Conservation (phyloP, 1,140 invertebrate genomes). For the Lepidurus packardi region DNA sequence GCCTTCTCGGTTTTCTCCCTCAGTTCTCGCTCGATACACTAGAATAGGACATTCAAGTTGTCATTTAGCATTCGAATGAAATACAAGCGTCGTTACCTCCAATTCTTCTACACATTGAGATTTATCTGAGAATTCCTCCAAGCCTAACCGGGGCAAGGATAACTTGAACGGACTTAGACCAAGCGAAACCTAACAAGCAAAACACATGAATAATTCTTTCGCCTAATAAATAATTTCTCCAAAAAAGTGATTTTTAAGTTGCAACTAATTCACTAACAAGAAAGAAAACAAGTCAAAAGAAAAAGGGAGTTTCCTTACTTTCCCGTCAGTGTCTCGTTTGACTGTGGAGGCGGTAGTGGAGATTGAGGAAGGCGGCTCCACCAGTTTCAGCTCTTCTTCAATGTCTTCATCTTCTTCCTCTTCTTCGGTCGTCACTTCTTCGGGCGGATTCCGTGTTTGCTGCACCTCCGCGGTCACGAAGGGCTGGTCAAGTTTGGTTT, state of each 20-base stretch:
- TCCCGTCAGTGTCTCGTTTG: conserved; percentile 27
- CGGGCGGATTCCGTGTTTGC: conserved; percentile 35
- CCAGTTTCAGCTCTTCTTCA: not conserved
- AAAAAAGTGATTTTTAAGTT: no score
- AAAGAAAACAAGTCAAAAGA: not conserved
- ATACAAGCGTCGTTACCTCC: conserved; percentile 48
- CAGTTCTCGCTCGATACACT: conserved; percentile 67
- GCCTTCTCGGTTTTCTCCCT: conserved; percentile 53
- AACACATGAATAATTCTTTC: no score
- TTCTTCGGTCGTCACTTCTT: conserved; percentile 10
- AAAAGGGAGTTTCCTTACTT: not conserved
- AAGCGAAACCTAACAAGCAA: not conserved
- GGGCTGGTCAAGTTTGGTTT: conserved; percentile 2
- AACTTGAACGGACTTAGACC: conserved; percentile 17
- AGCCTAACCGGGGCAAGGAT: conserved; percentile 42
- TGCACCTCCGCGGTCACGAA: conserved; percentile 35
- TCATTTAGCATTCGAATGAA: conserved; percentile 35
- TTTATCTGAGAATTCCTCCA: conserved; percentile 64
- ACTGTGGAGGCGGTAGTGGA: conserved; percentile 28
- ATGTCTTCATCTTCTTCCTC: not conserved
- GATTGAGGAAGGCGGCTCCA: conserved; percentile 12
- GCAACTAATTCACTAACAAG: not conserved
- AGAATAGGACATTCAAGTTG: not conserved
- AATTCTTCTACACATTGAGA: conserved; percentile 72
- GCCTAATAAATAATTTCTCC: no score